These are phyloP conservation scores for Phylloscopus trochiloides DNA, from an alignment of 2,113 vertebrate genomes.

Conservation along the genomic window DNA sequence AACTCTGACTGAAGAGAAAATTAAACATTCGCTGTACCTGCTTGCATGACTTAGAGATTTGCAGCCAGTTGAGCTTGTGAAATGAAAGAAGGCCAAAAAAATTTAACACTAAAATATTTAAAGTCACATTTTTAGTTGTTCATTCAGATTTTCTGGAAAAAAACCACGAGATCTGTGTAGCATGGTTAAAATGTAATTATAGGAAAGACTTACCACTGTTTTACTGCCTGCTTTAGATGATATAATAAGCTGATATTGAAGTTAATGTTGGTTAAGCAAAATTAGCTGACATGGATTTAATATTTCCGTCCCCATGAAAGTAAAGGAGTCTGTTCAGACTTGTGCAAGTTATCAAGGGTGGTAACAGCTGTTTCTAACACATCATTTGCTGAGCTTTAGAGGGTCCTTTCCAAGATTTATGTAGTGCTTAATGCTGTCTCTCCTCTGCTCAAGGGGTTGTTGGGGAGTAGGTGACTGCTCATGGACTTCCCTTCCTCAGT, in stretches of 20 bases:
- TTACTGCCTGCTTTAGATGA: not conserved
- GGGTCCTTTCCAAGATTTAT: not conserved
- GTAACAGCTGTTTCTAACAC: not conserved
- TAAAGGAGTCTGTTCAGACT: not conserved
- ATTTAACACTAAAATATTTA: not conserved
- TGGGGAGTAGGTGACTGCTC: not conserved
- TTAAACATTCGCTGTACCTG: not conserved
- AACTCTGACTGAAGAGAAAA: not conserved
- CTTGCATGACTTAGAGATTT: not conserved
- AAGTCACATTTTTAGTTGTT: not conserved
- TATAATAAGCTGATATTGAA: not conserved
- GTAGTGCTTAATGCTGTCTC: not conserved
- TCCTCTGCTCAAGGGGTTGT: not conserved
- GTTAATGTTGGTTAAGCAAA: not conserved
- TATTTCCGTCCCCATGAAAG: not conserved
- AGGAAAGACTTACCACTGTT: not conserved
- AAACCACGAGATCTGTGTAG: accelerated
- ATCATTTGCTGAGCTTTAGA: not conserved
- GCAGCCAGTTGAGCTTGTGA: not conserved
- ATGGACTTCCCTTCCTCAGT: not conserved
- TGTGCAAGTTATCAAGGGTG: not conserved
- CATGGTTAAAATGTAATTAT: not conserved
- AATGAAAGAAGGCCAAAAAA: not conserved
- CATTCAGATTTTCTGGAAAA: not conserved
- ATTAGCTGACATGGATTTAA: not conserved